Evolutionary conservation across 2,113 vertebrate genomes (phyloP).

Genomic region (Tricholaema leucomelas): DNA sequence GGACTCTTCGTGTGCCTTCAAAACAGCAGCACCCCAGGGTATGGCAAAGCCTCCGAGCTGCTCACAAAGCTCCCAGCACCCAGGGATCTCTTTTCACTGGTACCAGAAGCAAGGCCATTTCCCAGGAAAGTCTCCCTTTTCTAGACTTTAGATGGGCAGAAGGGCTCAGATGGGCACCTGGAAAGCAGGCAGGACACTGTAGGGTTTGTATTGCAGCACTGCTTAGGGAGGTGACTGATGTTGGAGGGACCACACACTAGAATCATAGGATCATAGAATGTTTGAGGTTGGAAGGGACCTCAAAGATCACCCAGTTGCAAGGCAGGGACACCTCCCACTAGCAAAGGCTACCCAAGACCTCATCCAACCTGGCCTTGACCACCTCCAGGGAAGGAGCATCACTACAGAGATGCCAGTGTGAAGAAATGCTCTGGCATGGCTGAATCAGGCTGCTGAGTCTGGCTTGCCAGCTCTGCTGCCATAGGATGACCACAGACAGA

Average conservation of each 20-base stretch:
- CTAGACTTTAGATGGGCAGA: neutral
- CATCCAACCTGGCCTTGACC: no score
- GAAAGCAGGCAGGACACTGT: neutral
- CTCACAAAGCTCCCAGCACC: neutral
- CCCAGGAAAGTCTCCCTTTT: neutral
- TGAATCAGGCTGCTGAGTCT: neutral
- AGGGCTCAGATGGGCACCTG: neutral
- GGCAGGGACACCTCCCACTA: no score
- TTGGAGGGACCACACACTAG: neutral
- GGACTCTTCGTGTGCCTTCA: neutral
- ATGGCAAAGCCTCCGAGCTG: neutral
- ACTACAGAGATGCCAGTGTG: neutral
- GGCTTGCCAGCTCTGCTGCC: neutral
- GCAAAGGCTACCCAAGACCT: no score
- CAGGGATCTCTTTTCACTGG: neutral
- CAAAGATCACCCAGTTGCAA: no score
- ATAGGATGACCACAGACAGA: fast-evolving
- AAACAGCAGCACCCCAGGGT: neutral
- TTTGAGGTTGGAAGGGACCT: no score
- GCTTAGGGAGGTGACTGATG: neutral
- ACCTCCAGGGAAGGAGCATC: no score
- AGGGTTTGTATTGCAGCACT: neutral
- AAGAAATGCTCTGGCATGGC: neutral
- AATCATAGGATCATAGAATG: no score
- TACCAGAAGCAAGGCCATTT: neutral